Evolutionary conservation across 2,888 invertebrate genomes (phyloP).

Genomic region (Drosophila bunnanda): DNA sequence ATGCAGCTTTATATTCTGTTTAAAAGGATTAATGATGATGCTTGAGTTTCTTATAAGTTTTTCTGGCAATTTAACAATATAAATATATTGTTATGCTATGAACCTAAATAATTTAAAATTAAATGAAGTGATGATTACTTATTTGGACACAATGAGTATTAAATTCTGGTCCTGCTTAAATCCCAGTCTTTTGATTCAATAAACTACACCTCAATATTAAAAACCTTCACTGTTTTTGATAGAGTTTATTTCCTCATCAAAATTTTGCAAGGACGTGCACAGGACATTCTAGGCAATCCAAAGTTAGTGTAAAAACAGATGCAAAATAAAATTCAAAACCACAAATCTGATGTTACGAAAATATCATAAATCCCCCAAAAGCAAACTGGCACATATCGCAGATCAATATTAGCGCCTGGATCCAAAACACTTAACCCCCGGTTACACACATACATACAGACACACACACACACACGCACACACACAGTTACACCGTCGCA

Average conservation of each 20-base stretch:
- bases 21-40: too few species aligned
- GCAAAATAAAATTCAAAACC: background rate
- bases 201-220: background rate
- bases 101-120: too few species aligned
- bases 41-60: too few species aligned
- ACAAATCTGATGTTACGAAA: background rate
- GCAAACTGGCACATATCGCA: constrained; percentile 36
- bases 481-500: constrained; percentile 7
- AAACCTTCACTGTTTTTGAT: background rate
- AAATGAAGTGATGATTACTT: too few species aligned
- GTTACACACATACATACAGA: constrained; percentile 20
- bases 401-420: constrained; percentile 42
- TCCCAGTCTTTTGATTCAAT: background rate
- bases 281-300: background rate
- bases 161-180: background rate
- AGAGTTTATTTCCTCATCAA: too few species aligned
- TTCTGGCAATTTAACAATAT: too few species aligned
- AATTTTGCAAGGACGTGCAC: background rate
- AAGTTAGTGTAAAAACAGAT: background rate
- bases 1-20: too few species aligned
- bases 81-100: too few species aligned
- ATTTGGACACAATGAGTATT: background rate
- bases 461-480: constrained; percentile 12
- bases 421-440: constrained; percentile 35
- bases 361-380: constrained; percentile 13